A percentile compares a stretch with the other conserved stretches of the same genome.
Evolutionary conservation across 64 coral and sea anemone species (phyloP).

Genomic region (Pachyseris speciosa): DNA sequence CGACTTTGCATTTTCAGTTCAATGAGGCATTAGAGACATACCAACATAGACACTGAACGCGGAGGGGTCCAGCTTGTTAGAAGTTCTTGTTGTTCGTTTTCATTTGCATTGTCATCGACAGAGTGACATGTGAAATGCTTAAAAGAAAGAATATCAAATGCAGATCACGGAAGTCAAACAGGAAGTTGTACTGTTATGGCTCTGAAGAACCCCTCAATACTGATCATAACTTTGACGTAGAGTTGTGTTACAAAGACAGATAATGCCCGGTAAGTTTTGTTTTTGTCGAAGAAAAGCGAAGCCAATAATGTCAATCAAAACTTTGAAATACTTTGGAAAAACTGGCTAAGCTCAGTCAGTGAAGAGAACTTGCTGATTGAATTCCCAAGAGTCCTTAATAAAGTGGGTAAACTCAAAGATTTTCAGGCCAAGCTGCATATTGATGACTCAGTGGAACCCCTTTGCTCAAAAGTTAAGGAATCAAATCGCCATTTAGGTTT

Average conservation of each 20-base stretch:
- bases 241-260: conserved; percentile 43
- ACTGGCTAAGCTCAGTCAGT: not conserved
- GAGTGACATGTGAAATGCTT: not conserved
- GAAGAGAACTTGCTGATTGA: not conserved
- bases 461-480: not conserved
- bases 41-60: conserved; percentile 36
- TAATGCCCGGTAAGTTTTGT: conserved; percentile 10
- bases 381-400: not conserved
- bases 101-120: conserved; percentile 8
- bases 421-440: not conserved
- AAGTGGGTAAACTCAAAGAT: not conserved
- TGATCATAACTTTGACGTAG: conserved; percentile 52
- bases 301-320: not conserved
- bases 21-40: not conserved
- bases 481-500: no score
- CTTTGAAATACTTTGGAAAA: conserved; percentile 1
- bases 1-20: not conserved
- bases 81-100: conserved; percentile 65
- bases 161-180: not conserved
- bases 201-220: conserved; percentile 41
- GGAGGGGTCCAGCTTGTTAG: conserved; percentile 60
- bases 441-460: not conserved
- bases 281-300: conserved; percentile 18
- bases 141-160: conserved; percentile 29
- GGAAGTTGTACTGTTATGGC: conserved; percentile 56